Evolutionary conservation across 1,140 invertebrate species (phyloP), one percentile per base, ranked within the genome.

Genomic region (Uloborus diversus): DNA sequence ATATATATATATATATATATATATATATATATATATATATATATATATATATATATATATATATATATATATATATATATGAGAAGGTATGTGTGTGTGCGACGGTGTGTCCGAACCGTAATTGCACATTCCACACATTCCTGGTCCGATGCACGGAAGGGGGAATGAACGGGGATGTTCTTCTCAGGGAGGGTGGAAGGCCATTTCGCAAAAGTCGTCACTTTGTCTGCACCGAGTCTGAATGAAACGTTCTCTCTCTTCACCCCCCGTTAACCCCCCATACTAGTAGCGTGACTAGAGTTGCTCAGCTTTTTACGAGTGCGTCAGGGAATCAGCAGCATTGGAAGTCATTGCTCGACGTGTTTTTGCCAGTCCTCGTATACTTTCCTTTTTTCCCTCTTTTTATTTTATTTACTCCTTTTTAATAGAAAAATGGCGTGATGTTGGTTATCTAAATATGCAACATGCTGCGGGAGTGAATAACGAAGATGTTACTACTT

Each of bases 81-180:
- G 23, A 47, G 64, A 49, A 7, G 27, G 62, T 35, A 64, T 25
- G 49, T 56, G 30, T 49, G 33, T 49, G 66, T 69, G 35, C 23
- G 49, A 62, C 42, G 70, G 32, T 62, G 70, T 78, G 73, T 78
- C 73, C 73, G 62, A 78, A 42, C 73, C 56, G 57, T 78, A 78
- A 78, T 78, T 78, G 73, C 73, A 78, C 73, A 78, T 78, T 78
- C 73, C 73, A 42, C 25, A 35, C 35, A 78, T 78, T 78, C 73
- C 73, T 65, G 33, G 33, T 32, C 49, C 69, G 23, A 23, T 17
- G 57, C 30, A 27, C 20, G 28, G 49, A 4, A 13, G 49, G 47
- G 20, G 37, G 70, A 62, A n/a, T 28, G 53, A n/a, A 61, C 5
- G 11, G 25, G 33, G 5, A n/a, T n/a, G n/a, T n/a, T n/a, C n/a